Percentiles rank a stretch among this genome's conserved stretches.
phyloP scores from a whole-genome alignment of 2,888 invertebrate species.

The Volucella zonaria region DNA sequence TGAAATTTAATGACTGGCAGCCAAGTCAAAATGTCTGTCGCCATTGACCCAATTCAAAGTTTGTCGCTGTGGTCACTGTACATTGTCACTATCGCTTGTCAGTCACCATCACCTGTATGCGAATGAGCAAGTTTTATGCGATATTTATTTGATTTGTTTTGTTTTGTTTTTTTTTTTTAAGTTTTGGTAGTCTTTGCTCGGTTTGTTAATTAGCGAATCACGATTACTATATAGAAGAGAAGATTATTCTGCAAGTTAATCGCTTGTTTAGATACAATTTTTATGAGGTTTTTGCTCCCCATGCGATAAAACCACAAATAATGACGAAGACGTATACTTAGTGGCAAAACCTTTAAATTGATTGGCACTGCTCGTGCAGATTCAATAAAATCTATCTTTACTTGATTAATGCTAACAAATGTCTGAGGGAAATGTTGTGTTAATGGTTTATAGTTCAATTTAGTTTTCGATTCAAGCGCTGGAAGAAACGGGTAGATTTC shows the following conservation, averaged over 20 bases:
- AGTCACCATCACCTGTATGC: constrained; percentile 42
- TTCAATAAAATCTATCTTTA: neutral
- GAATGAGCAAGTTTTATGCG: constrained; percentile 33
- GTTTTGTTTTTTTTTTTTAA: too few relatives aligned
- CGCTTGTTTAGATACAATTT: constrained; percentile 60
- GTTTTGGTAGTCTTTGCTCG: constrained; percentile 54
- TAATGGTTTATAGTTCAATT: constrained; percentile 22
- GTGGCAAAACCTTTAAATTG: constrained; percentile 19
- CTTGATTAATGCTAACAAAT: constrained; percentile 31
- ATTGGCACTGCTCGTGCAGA: constrained; percentile 5
- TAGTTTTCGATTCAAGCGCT: neutral
- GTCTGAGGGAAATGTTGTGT: constrained; percentile 30
- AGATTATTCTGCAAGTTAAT: constrained; percentile 60
- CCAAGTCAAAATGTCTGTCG: constrained; percentile 52
- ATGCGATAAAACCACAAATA: constrained; percentile 1
- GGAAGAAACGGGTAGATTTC: too few relatives aligned
- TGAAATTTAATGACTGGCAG: constrained; percentile 44
- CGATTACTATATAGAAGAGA: constrained; percentile 3
- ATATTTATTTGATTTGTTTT: neutral
- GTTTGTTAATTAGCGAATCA: constrained; percentile 64
- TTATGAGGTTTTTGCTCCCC: constrained; percentile 55
- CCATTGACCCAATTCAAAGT: constrained; percentile 59
- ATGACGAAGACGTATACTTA: neutral
- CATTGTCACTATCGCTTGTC: constrained; percentile 13
- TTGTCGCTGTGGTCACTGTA: constrained; percentile 11